A percentile compares a stretch with the other conserved stretches of the same genome.
phyloP scores from a whole-genome alignment of 2,113 vertebrate genomes.

The Psilopogon haemacephalus region DNA sequence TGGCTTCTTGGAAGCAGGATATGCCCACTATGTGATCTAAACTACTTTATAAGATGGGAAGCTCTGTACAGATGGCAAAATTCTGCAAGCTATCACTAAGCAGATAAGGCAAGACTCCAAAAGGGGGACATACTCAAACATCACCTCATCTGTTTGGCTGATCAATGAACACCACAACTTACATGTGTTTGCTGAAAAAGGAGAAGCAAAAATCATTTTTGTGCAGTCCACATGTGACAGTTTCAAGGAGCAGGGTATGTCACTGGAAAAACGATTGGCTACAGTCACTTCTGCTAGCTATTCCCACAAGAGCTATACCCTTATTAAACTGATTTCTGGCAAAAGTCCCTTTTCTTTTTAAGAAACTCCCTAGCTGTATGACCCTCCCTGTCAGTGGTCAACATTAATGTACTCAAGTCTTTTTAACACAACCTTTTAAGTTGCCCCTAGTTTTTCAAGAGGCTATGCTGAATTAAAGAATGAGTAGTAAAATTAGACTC shows the following conservation, averaged over 20 bases:
- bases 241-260: neutral
- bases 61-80: neutral
- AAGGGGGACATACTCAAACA: neutral
- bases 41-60: neutral
- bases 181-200: neutral
- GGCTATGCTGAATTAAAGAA: neutral
- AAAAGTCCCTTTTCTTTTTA: neutral
- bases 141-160: neutral
- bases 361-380: neutral
- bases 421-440: neutral
- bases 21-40: neutral
- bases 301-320: neutral
- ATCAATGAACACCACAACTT: neutral
- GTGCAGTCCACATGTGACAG: neutral
- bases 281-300: neutral
- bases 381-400: neutral
- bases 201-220: neutral
- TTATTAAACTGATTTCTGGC: neutral
- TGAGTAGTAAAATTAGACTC: neutral
- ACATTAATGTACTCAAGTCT: neutral
- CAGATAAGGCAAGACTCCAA: neutral
- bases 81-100: neutral
- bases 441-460: neutral
- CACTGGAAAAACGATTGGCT: neutral
- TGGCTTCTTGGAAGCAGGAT: neutral